A percentile compares a stretch with the other conserved stretches of the same genome.
Evolutionary conservation across 2,797 vertebrate genomes (phyloP).

Genomic region (Aselliscus stoliczkanus): DNA sequence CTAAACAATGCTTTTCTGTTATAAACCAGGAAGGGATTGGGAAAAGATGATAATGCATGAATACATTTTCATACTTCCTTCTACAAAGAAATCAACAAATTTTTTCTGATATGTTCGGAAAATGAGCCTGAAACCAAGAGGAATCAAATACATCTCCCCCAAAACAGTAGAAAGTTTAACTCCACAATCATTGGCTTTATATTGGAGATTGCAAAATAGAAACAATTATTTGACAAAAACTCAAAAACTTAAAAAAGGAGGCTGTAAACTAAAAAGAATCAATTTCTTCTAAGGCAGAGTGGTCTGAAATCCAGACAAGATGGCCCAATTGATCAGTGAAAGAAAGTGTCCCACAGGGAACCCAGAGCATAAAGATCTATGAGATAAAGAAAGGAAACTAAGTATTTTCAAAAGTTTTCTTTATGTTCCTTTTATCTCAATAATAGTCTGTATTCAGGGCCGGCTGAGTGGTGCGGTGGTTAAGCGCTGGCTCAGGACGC

Average conservation of each 20-base stretch:
- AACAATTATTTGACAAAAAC: neutral
- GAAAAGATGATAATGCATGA: neutral
- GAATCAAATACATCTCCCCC: neutral
- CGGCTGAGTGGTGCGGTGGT: too few relatives aligned
- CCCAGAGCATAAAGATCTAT: neutral
- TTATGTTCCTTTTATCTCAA: neutral
- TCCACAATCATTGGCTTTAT: neutral
- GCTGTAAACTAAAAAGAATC: neutral
- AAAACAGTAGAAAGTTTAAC: neutral
- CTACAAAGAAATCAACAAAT: neutral
- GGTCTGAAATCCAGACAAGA: neutral
- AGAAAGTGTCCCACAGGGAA: neutral
- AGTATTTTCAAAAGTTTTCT: neutral
- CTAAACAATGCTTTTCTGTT: neutral
- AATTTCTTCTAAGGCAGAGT: neutral
- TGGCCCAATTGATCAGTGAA: neutral
- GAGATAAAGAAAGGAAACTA: neutral
- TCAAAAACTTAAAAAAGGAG: neutral
- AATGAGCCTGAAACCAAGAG: neutral
- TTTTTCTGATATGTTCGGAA: neutral
- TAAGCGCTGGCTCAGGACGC: too few relatives aligned
- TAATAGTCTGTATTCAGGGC: neutral
- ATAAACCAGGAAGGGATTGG: neutral
- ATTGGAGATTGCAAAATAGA: neutral
- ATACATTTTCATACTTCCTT: neutral